Base-by-base conservation (phyloP, 1,140 invertebrate species). In the Drosophila trapezifrons region DNA sequence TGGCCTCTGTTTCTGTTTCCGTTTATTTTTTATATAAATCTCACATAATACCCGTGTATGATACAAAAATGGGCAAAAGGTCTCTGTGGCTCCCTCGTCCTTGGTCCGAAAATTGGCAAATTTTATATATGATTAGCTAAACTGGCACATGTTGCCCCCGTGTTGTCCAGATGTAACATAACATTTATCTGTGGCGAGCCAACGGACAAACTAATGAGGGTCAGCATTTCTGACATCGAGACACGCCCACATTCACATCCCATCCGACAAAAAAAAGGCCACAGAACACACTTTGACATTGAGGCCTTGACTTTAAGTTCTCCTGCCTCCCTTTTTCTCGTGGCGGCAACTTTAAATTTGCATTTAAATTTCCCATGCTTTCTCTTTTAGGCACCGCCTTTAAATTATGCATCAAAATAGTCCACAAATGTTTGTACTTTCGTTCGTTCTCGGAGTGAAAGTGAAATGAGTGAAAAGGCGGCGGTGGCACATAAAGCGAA, bases 331-430 rank as follows among this genome's bases (percentile, higher is more conserved):
- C 47, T 46, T 51, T 40, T 38, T 49, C 45, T 35, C 40, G 7
- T 37, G 32, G 29, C 29, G 38, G 35, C 38, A 67, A 59, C 71
- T 79, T 80, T 78, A 80, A 86, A 78, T 81, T 86, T 78, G 64
- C 75, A 81, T 81, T 75, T 65, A 75, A 75, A 75, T 75, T 75
- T 75, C 29, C 38, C 52, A 27, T 32, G 51, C 38, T 51, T 37
- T 37, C 32, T 55, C 27, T 59, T 65, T 45, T 35, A 40, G 47
- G 29, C 29, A 42, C 29, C 45, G 65, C 42, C 49, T 78, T 76
- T 85, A 85, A 85, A 85, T 80, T 85, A 85, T 85, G 81, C 81
- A 85, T 63, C 70, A 47, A 76, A 86, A 76, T 76, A 76, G 47
- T 74, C 43, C 47, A 49, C 56, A 64, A 55, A 75, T 43, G 46